Evolutionary conservation across 2,113 vertebrate species (phyloP).

Genomic region (Oreotragus oreotragus): DNA sequence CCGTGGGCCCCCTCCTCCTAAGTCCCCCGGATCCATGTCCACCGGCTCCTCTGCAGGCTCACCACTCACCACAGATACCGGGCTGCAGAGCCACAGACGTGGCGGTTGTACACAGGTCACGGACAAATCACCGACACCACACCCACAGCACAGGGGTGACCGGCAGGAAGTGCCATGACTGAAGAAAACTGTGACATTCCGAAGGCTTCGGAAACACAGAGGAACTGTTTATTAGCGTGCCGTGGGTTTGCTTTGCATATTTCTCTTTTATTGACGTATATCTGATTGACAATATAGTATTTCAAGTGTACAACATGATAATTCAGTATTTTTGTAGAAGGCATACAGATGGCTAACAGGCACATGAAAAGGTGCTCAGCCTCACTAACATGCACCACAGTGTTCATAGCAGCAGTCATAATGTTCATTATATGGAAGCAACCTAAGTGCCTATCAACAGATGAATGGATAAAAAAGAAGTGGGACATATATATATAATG

Average conservation of each 20-base stretch:
- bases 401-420: neutral
- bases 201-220: neutral
- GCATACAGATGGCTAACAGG: neutral
- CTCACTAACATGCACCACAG: accelerated
- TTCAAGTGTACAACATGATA: neutral
- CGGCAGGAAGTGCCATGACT: neutral
- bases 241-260: neutral
- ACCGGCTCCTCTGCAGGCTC: neutral
- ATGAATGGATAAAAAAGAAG: neutral
- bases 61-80: neutral
- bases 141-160: neutral
- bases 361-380: neutral
- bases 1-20: neutral
- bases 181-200: neutral
- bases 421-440: neutral
- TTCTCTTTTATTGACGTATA: neutral
- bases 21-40: accelerated
- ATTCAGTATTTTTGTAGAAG: neutral
- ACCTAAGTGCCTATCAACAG: neutral
- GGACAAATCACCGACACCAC: neutral
- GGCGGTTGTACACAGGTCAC: accelerated
- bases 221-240: neutral
- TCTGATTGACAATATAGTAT: neutral
- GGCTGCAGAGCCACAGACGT: neutral
- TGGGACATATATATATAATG: neutral